Evolutionary conservation across 2,797 vertebrate genomes (phyloP), one percentile per base, ranked within the genome.

Genomic region (Fistularia commersonii): DNA sequence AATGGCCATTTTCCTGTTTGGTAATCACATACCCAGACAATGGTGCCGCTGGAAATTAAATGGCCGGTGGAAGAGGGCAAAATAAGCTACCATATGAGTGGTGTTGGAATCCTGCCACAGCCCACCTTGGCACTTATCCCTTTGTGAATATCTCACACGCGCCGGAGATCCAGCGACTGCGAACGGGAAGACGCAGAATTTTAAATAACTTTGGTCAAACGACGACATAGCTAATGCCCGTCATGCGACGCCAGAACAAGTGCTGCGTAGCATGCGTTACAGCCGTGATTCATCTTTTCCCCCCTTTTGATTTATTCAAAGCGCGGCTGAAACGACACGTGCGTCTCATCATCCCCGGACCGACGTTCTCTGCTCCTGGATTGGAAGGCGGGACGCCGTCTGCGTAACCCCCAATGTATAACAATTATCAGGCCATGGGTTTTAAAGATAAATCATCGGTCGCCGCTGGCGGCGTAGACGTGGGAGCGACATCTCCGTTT

Each of bases 211-310:
- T 2, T 48, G 49, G 52, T 49, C 23, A 23, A 23, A 23, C 23
- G 23, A 23, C 23, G 23, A 23, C 8, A 40, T 38, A 58, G 11
- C 3, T 12, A 32, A 6, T 1, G 0, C 9, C 48, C n/a, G 43
- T 33, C 5, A 37, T 52, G 41, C 37, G 43, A 37, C 43, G 38
- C 35, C 12, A 3, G 8, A 42, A 47, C 7, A 46, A 15, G 52
- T 61, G 47, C 49, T 54, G 61, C 56, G 36, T 73, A 69, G 62
- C 74, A 76, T 79, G 67, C 61, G 47, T 57, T 42, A 52, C 48
- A 54, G 54, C 51, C 0, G 57, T 78, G 80, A 82, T 72, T 85
- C 84, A 86, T 81, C 64, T 63, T 78, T 82, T 84, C 80, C 79
- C 79, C 23, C 23, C 38, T 32, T 71, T 68, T 70, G 67, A 81